A percentile compares a stretch with the other conserved stretches of the same genome.
phyloP scores from a whole-genome alignment of 2,113 vertebrate species.

The Sitta europaea region DNA sequence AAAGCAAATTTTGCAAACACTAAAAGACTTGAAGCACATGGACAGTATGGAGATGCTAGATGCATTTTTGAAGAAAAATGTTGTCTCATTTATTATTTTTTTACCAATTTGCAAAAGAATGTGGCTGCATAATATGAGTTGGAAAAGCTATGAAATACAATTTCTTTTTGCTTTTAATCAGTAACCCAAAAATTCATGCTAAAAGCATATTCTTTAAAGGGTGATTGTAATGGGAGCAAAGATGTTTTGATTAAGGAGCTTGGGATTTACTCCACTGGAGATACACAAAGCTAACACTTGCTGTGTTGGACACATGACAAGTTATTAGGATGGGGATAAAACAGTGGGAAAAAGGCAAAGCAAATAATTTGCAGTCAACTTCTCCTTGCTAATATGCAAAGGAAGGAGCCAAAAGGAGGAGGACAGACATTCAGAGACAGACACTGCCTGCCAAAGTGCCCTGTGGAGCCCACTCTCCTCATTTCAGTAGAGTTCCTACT shows the following conservation, averaged over 20 bases:
- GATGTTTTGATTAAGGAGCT: not conserved
- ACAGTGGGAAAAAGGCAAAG: not conserved
- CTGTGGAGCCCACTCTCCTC: not conserved
- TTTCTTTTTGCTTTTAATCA: not conserved
- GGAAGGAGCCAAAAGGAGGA: not conserved
- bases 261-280: not conserved
- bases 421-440: not conserved
- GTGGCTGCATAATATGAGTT: not conserved
- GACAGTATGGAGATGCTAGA: not conserved
- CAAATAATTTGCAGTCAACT: slow-evolving; percentile 13
- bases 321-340: not conserved
- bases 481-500: not conserved
- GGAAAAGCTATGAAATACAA: not conserved
- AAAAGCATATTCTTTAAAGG: not conserved
- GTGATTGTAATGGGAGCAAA: not conserved
- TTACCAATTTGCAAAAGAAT: not conserved
- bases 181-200: not conserved
- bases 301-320: fast-evolving
- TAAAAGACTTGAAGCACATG: not conserved
- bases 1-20: not conserved
- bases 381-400: not conserved
- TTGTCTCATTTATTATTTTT: not conserved
- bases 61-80: not conserved
- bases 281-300: fast-evolving
- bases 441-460: not conserved